phyloP scores from a whole-genome alignment of 2,113 vertebrate species.

The Cygnus buccinator region DNA sequence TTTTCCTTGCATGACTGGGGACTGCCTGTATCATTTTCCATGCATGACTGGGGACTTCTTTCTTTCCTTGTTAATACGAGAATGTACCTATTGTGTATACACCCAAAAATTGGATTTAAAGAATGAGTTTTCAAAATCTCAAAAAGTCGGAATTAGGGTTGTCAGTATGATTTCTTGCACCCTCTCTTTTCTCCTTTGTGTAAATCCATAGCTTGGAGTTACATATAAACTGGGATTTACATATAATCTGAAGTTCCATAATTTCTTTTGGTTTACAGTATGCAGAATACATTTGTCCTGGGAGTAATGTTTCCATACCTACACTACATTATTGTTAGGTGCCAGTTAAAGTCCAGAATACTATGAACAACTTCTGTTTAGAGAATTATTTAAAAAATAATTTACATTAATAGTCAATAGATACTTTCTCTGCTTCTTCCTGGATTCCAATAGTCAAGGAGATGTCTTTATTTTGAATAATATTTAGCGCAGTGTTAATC shows the following conservation, averaged over 20 bases:
- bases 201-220: background rate
- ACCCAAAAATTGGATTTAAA: background rate
- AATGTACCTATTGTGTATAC: background rate
- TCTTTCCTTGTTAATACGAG: background rate
- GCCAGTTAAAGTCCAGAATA: background rate
- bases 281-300: background rate
- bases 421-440: background rate
- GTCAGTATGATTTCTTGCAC: background rate
- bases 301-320: background rate
- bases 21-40: background rate
- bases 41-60: background rate
- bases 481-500: background rate
- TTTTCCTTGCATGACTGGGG: accelerated
- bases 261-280: background rate
- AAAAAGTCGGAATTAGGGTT: background rate
- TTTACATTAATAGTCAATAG: background rate
- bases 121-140: background rate
- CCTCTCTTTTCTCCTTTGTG: background rate
- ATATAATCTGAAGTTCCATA: background rate
- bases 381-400: background rate
- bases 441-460: background rate
- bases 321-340: accelerated
- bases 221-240: background rate
- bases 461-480: background rate
- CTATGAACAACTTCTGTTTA: background rate